phyloP scores from a whole-genome alignment of 2,113 vertebrate species.

The Phainopepla nitens region DNA sequence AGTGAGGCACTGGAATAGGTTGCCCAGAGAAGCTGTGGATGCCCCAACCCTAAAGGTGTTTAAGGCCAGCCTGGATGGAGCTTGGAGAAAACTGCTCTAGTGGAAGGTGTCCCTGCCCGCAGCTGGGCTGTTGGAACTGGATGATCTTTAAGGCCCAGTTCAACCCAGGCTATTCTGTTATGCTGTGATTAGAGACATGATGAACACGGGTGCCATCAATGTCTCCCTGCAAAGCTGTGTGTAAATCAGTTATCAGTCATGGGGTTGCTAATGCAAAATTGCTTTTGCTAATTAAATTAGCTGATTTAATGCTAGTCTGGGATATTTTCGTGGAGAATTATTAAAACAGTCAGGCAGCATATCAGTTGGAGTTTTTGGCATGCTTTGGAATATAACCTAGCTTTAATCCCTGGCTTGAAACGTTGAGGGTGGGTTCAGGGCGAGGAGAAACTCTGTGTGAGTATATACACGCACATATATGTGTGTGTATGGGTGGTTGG shows the following conservation, averaged over 20 bases:
- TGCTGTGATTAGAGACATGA: neutral
- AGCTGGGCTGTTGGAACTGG: neutral
- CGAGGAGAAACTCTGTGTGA: neutral
- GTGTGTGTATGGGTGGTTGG: no score
- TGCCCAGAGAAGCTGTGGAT: neutral
- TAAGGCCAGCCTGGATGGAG: neutral
- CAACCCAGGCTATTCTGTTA: neutral
- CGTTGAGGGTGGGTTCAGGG: neutral
- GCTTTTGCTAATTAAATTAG: no score
- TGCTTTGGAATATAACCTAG: neutral
- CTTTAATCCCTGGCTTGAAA: neutral
- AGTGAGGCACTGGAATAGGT: neutral
- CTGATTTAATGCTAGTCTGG: rapidly evolving
- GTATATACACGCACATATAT: rapidly evolving
- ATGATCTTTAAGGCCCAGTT: neutral
- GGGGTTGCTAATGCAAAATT: neutral
- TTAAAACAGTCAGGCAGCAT: rapidly evolving
- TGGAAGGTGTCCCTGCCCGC: neutral
- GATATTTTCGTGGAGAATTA: neutral
- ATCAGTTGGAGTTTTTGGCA: neutral
- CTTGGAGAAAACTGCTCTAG: neutral
- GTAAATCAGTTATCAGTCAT: rapidly evolving
- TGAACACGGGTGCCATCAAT: rapidly evolving
- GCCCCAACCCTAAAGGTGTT: neutral
- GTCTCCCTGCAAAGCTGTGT: neutral